Conservation (phyloP, 1,140 invertebrate species). For the Solen grandis region DNA sequence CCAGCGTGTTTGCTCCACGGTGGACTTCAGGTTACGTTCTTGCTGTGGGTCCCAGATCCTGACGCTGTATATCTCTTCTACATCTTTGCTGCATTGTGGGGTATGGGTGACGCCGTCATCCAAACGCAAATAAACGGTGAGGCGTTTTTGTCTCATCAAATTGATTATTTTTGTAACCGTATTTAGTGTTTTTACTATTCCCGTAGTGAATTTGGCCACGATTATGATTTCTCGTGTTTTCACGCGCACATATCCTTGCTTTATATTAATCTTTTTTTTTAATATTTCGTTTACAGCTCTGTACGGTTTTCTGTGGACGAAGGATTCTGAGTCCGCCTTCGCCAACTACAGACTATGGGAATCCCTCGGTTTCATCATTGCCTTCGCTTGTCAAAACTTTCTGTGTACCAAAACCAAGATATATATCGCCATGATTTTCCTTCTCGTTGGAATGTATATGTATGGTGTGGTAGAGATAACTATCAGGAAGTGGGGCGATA, state of each 20-base stretch:
- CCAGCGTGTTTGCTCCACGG: constrained; percentile 70
- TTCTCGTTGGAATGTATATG: constrained; percentile 89
- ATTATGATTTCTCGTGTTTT: no score
- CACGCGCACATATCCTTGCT: background rate
- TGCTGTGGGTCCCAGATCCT: constrained; percentile 91
- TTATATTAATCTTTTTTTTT: no score
- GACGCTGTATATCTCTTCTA: constrained; percentile 90
- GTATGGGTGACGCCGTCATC: constrained; percentile 96
- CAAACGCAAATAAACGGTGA: constrained; percentile 97
- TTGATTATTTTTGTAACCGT: no score
- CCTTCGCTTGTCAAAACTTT: constrained; percentile 89
- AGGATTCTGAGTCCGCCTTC: constrained; percentile 95
- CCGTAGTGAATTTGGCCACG: no score
- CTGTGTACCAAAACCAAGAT: constrained; percentile 94
- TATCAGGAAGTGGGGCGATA: no score
- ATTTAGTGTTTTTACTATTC: no score
- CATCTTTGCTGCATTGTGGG: constrained; percentile 95
- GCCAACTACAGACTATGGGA: constrained; percentile 95
- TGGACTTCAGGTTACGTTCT: constrained; percentile 64
- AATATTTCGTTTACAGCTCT: no score
- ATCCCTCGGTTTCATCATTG: constrained; percentile 95
- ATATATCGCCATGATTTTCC: constrained; percentile 90
- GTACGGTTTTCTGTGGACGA: constrained; percentile 94
- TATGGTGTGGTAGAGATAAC: constrained; percentile 91
- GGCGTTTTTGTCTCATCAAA: no score